Conservation (phyloP, 1,140 invertebrate species). For the Globodera rostochiensis region DNA sequence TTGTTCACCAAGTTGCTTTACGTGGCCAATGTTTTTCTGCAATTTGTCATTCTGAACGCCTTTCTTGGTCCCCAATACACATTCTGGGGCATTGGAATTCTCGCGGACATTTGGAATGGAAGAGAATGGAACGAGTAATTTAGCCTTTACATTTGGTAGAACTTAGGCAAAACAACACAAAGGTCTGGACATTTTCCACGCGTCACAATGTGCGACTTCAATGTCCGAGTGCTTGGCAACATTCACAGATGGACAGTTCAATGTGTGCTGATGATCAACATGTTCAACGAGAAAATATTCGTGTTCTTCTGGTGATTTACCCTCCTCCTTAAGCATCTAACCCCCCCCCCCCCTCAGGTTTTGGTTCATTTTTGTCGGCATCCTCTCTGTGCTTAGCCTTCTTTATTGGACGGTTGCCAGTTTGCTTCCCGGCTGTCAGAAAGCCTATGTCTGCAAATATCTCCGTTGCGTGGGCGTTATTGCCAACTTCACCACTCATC, state of each 20-base stretch:
- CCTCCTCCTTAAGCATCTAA: background rate
- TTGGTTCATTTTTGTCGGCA: conserved; percentile 64
- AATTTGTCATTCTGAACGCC: conserved; percentile 69
- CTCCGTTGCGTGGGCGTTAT: conserved; percentile 50
- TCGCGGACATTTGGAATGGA: conserved; percentile 66
- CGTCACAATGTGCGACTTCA: conserved; percentile 69
- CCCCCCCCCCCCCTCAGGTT: conserved; percentile 42
- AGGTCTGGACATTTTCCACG: conserved; percentile 59
- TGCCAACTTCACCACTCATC: conserved; percentile 30
- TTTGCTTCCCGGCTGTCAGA: conserved; percentile 39
- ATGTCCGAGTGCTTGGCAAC: conserved; percentile 66
- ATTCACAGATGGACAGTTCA: conserved; percentile 66
- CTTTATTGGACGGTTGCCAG: conserved; percentile 59
- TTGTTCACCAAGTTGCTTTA: conserved; percentile 69
- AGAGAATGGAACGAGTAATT: conserved; percentile 65
- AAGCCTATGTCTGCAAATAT: conserved; percentile 47
- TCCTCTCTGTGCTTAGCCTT: conserved; percentile 58
- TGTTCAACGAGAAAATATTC: conserved; percentile 77
- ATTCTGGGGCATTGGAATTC: conserved; percentile 68
- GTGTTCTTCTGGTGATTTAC: conserved; percentile 50
- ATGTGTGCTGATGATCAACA: conserved; percentile 70
- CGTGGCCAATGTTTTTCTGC: conserved; percentile 68
- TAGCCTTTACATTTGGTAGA: background rate
- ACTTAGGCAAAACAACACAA: background rate
- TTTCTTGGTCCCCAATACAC: conserved; percentile 69